Evolutionary conservation across 1,140 invertebrate species (phyloP).

Genomic region (Spodoptera litura): DNA sequence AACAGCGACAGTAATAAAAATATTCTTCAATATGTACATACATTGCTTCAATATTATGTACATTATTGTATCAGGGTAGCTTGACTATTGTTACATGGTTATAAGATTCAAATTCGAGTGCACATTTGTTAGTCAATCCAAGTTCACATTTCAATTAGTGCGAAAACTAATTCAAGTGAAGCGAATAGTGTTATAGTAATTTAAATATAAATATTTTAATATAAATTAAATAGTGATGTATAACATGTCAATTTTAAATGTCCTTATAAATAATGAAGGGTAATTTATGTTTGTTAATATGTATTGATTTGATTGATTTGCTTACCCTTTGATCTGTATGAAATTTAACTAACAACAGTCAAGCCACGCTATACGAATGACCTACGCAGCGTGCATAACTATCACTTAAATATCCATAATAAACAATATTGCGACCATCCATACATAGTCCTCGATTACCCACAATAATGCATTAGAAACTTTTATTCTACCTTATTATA

Average conservation of each 20-base stretch:
- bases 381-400: constrained; percentile 70
- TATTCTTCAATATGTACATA: constrained; percentile 51
- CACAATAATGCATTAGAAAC: constrained; percentile 67
- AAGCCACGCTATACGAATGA: constrained; percentile 63
- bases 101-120: not conserved
- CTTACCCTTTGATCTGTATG: not conserved
- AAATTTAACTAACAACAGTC: constrained; percentile 46
- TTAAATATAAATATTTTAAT: not conserved
- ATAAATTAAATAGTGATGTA: constrained; percentile 11
- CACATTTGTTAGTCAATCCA: too few species aligned
- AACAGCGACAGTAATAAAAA: constrained; percentile 46
- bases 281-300: not conserved
- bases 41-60: constrained; percentile 48
- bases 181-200: not conserved
- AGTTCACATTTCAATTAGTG: too few species aligned
- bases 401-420: constrained; percentile 59
- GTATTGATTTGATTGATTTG: not conserved
- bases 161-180: too few species aligned
- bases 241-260: constrained; percentile 21
- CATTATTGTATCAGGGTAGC: constrained; percentile 39
- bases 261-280: constrained; percentile 8
- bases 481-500: constrained; percentile 72
- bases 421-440: constrained; percentile 54
- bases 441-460: constrained; percentile 57
- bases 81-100: constrained; percentile 22